Conservation (phyloP, 2,888 invertebrate species). For the Melanostoma mellinum region DNA sequence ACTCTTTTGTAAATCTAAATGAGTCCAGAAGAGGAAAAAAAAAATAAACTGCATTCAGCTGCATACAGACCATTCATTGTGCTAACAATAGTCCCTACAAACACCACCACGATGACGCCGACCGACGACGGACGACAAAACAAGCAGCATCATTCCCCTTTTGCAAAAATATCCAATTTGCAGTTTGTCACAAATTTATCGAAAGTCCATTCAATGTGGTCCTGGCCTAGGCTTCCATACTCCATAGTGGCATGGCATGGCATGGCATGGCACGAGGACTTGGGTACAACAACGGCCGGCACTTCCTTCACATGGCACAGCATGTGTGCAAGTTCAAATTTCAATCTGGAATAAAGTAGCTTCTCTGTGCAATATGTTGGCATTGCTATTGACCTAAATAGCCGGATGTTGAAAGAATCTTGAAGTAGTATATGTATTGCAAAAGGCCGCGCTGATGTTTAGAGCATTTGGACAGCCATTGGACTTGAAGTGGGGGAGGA, state of each 20-base stretch:
- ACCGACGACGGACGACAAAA: too few species aligned
- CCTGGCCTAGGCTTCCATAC: too few species aligned
- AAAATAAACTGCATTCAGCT: slow-evolving; percentile 1
- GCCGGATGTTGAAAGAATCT: slow-evolving; percentile 69
- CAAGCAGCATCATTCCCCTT: too few species aligned
- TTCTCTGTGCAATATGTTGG: slow-evolving; percentile 41
- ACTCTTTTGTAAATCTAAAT: slow-evolving; percentile 7
- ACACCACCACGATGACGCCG: too few species aligned
- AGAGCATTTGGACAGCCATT: too few species aligned
- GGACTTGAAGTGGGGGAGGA: too few species aligned
- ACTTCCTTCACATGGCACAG: background rate
- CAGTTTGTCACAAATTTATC: slow-evolving; percentile 71
- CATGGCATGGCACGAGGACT: slow-evolving; percentile 5
- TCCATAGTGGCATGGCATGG: background rate
- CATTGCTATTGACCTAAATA: slow-evolving; percentile 69
- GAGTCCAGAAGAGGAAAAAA: slow-evolving; percentile 11
- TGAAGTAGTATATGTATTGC: slow-evolving; percentile 31
- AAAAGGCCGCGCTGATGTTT: too few species aligned
- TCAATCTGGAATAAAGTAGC: slow-evolving; percentile 39
- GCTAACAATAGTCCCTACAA: slow-evolving; percentile 1
- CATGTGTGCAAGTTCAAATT: slow-evolving; percentile 57
- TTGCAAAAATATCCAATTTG: slow-evolving; percentile 67
- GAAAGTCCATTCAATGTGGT: slow-evolving; percentile 56
- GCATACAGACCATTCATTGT: slow-evolving; percentile 23
- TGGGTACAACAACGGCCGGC: background rate